Base-by-base conservation (phyloP, 2,797 vertebrate species). In the Acomys russatus region DNA sequence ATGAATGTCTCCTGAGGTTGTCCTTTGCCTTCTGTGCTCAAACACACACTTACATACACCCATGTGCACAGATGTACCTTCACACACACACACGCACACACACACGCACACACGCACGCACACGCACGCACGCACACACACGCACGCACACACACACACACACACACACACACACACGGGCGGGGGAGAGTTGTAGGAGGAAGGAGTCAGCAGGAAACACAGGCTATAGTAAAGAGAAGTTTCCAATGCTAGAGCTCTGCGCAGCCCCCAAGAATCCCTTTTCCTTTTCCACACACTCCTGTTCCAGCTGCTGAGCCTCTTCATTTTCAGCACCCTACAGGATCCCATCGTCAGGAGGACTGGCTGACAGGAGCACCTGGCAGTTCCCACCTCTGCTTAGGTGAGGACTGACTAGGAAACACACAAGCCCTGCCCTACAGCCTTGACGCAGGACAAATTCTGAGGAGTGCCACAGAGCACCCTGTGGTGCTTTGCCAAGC, bases 201-300 rank as follows among this genome's bases (percentile, higher is more conserved):
- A 64, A 33, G 63, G 51, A 22, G 59, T 11, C 35, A 1, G 2
- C 0, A 0, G 0, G 30, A 51, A 51, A 5, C 54, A 2, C 0
- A 3, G 33, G 23, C 51, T 8, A 10, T 2, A 51, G 38, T 0
- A 3, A 18, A 15, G 17, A 3, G 49, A 90, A 17, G 25, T 5
- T 23, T 25, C 11, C 9, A 0, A 1, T 12, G 71, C 7, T 9
- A 44, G 85, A n/a, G 68, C 28, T 54, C 78, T 49, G 9, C 68
- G 35, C 63, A n/a, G 78, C 6, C 15, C 71, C n/a, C 18, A 3
- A 11, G 15, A 7, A 1, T 7, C 84, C 38, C 38, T 20, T 12
- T 0, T 4, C 18, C 15, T 15, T 54, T 44, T 35, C 79, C 33
- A 1, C 1, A 28, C 0, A 6, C 23, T 28, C 12, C 11, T 0